Evolutionary conservation across 2,797 vertebrate species (phyloP), one percentile per base, ranked within the genome.

Genomic region (Gallinago solitaria): DNA sequence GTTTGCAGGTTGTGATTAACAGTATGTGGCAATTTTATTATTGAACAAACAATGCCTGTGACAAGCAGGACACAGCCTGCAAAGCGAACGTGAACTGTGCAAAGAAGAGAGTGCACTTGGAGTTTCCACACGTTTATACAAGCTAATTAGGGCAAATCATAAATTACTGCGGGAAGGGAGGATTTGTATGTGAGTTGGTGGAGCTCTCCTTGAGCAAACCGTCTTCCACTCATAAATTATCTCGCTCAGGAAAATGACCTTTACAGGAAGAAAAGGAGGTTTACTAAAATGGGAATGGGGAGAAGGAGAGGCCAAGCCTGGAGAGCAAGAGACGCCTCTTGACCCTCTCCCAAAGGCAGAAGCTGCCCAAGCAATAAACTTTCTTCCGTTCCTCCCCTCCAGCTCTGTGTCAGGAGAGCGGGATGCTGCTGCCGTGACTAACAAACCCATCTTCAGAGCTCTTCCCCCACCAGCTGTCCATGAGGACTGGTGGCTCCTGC

Each of bases 321-420:
- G 14, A 41, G 39, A 63, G 43, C 41, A 3, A 19, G 32, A 0
- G 0, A 24, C 4, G 2, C 43, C 61, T 82, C 25, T 30, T 24
- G 19, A 60, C n/a, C 59, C 45, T 60, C 43, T 81, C 83, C 67
- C 63, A n/a, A 50, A 57, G n/a, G 64, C 56, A 57, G 68, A 37
- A 35, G 45, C 77, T 82, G 47, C 50, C 47, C 64, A 23, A 43
- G 43, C 54, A 37, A 16, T 23, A 16, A 57, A 63, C 51, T 74
- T 74, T 7, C 41, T 3, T 18, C 37, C 1, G 0, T 43, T 33
- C 37, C 53, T 5, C 6, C 33, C 32, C n/a, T 88, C 43, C 56
- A 18, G 32, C 0, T 3, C 33, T 2, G 0, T 8, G 25, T 32
- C 63, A 25, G 54, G 69, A 90, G 41, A 47, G 48, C 1, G 0